phyloP scores from a whole-genome alignment of 2,888 invertebrate species.

The Gortyna flavago region DNA sequence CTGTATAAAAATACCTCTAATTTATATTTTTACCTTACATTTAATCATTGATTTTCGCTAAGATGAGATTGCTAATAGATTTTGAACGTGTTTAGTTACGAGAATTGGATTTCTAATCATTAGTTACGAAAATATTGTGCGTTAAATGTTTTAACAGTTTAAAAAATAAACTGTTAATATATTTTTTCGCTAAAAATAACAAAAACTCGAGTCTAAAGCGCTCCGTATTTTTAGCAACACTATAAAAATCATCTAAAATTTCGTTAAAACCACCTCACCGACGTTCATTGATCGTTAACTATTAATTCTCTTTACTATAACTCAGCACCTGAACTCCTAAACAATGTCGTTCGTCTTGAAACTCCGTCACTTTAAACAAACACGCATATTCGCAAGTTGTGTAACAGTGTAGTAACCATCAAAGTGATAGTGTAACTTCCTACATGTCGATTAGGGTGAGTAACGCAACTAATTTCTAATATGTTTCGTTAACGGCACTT shows the following conservation, averaged over 20 bases:
- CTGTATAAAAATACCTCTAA: not conserved
- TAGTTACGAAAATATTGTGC: not conserved
- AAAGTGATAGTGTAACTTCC: conserved; percentile 83
- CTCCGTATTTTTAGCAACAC: conserved; percentile 1
- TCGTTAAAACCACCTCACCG: not conserved
- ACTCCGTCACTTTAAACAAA: conserved; percentile 64
- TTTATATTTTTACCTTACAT: no score
- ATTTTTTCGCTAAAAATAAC: not conserved
- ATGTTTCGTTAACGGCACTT: conserved; percentile 87
- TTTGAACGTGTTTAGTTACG: not conserved
- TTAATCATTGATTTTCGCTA: not conserved
- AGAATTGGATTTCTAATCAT: not conserved
- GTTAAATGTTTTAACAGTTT: not conserved
- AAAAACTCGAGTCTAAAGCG: not conserved
- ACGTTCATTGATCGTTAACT: conserved; percentile 17
- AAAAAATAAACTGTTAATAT: not conserved
- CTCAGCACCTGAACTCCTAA: conserved; percentile 44
- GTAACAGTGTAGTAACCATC: conserved; percentile 74
- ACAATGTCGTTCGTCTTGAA: conserved; percentile 61
- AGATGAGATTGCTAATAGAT: not conserved
- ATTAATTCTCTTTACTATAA: conserved; percentile 32
- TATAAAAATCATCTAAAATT: conserved; percentile 7
- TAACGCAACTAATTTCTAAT: conserved; percentile 87
- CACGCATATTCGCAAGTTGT: conserved; percentile 66
- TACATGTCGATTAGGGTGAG: conserved; percentile 83